Percentiles rank a stretch among this genome's conserved stretches.
Evolutionary conservation across 1,140 invertebrate genomes (phyloP).

Genomic region (Bemisia tabaci): DNA sequence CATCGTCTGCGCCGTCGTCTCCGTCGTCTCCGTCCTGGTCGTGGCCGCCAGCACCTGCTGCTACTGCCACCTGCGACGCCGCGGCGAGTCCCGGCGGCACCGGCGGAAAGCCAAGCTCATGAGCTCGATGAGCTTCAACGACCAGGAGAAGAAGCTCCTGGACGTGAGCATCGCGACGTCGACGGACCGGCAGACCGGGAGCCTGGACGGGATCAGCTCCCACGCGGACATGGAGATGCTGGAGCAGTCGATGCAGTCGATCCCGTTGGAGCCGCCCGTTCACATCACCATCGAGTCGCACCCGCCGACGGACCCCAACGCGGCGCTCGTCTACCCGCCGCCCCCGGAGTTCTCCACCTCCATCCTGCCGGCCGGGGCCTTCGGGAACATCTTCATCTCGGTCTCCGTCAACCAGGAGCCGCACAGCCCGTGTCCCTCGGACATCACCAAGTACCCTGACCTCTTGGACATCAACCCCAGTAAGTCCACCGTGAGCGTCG

Average conservation of each 20-base stretch:
- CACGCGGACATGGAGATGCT: conserved; percentile 34
- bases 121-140: conserved; percentile 60
- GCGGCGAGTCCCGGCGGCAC: conserved; percentile 31
- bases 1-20: conserved; percentile 39
- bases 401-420: conserved; percentile 55
- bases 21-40: conserved; percentile 32
- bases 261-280: conserved; percentile 39
- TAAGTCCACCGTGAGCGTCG: conserved; percentile 26
- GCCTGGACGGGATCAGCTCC: conserved; percentile 32
- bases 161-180: conserved; percentile 62
- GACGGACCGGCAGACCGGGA: conserved; percentile 43
- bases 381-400: conserved; percentile 59
- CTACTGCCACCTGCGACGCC: conserved; percentile 8
- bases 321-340: conserved; percentile 39
- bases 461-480: conserved; percentile 54
- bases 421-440: conserved; percentile 4
- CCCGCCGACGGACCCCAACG: conserved; percentile 27
- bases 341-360: conserved; percentile 50
- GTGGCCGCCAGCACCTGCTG: neutral
- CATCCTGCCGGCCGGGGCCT: conserved; percentile 40
- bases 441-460: conserved; percentile 45
- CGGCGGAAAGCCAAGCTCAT: conserved; percentile 48
- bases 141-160: conserved; percentile 69
- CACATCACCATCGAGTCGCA: conserved; percentile 66
- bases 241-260: conserved; percentile 25